These are phyloP conservation scores for Macrosiphum euphorbiae DNA, from an alignment of 2,888 invertebrate species.

Conservation along the genomic window DNA sequence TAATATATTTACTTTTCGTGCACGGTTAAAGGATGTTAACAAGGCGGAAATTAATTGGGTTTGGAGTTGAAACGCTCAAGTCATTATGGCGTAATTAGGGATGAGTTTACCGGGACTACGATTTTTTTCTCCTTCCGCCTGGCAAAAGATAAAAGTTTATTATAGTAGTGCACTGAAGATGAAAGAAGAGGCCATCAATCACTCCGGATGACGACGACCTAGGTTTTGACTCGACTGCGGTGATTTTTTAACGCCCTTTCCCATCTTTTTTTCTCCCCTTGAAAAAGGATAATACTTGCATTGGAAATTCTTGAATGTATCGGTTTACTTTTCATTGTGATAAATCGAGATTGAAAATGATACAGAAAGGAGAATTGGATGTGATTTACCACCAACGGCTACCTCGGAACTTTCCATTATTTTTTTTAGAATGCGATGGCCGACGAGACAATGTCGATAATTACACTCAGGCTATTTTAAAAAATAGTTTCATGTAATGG, in stretches of 20 bases:
- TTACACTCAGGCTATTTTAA: neutral
- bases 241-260: slow-evolving; percentile 61
- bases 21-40: slow-evolving; percentile 43
- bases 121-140: slow-evolving; percentile 21
- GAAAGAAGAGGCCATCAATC: slow-evolving; percentile 62
- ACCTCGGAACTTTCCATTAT: neutral
- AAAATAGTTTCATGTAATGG: neutral
- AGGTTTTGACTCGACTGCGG: slow-evolving; percentile 59
- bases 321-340: slow-evolving; percentile 60
- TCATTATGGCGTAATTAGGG: slow-evolving; percentile 60
- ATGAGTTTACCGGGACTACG: slow-evolving; percentile 48
- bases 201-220: neutral
- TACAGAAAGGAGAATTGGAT: slow-evolving; percentile 9
- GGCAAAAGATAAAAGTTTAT: slow-evolving; percentile 61
- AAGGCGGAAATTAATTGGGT: slow-evolving; percentile 63
- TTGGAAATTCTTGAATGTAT: slow-evolving; percentile 55
- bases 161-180: slow-evolving; percentile 39
- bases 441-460: neutral
- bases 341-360: slow-evolving; percentile 59
- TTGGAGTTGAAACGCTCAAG: slow-evolving; percentile 58
- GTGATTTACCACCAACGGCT: neutral
- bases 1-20: neutral
- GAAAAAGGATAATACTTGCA: slow-evolving; percentile 31
- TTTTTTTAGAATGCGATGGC: neutral
- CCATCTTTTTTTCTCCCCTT: slow-evolving; percentile 3